These are phyloP conservation scores for Abrostola tripartita DNA, from an alignment of 2,888 invertebrate genomes.

Conservation along the genomic window DNA sequence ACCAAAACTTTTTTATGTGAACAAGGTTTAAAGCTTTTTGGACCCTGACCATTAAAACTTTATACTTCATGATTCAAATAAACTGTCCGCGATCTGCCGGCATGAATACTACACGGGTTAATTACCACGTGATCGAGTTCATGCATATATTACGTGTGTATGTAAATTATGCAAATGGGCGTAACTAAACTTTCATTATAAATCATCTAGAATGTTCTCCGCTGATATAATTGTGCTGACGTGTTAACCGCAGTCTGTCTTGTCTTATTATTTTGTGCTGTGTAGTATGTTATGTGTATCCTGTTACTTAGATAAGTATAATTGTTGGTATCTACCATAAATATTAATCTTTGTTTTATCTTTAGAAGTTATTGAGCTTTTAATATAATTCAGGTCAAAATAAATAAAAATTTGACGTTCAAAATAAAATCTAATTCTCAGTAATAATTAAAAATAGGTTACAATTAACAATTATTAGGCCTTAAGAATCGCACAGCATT, in stretches of 20 bases:
- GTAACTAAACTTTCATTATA: constrained; percentile 58
- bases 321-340: background rate
- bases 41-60: constrained; percentile 2
- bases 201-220: constrained; percentile 66
- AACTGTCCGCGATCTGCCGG: background rate
- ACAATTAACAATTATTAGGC: too few species aligned
- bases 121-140: constrained; percentile 1
- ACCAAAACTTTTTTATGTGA: too few species aligned
- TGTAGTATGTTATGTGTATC: background rate
- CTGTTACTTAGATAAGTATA: background rate
- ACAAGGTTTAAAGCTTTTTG: background rate
- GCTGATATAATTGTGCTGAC: constrained; percentile 67
- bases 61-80: background rate
- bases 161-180: constrained; percentile 68
- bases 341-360: too few species aligned
- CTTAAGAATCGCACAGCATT: too few species aligned
- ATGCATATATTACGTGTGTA: constrained; percentile 17
- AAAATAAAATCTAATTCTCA: too few species aligned
- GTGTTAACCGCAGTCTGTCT: constrained; percentile 34
- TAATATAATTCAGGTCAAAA: too few species aligned
- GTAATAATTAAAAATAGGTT: too few species aligned
- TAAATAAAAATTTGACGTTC: too few species aligned
- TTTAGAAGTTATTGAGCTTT: too few species aligned
- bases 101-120: constrained; percentile 5
- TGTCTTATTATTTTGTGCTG: constrained; percentile 8